phyloP scores from a whole-genome alignment of 2,888 invertebrate species.

The Trisateles emortualis region DNA sequence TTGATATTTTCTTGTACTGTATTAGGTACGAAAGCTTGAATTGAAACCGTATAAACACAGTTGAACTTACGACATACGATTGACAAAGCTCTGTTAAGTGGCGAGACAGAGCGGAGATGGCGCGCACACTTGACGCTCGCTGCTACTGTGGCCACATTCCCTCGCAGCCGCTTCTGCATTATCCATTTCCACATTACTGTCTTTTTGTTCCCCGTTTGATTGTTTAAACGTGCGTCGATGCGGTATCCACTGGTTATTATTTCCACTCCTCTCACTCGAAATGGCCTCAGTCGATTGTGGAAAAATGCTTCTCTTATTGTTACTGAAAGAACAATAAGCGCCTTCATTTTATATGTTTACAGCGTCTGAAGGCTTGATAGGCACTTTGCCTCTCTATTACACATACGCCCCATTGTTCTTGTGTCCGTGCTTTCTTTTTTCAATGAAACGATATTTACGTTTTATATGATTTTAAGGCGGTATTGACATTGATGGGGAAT shows the following conservation, averaged over 20 bases:
- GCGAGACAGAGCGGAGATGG: background rate
- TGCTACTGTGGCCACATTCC: slow-evolving; percentile 43
- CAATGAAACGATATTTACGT: slow-evolving; percentile 55
- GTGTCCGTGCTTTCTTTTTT: slow-evolving; percentile 55
- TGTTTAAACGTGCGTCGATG: slow-evolving; percentile 86
- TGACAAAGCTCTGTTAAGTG: too few relatives aligned
- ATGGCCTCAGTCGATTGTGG: slow-evolving; percentile 84
- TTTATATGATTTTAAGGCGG: slow-evolving; percentile 21
- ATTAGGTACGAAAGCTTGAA: too few relatives aligned
- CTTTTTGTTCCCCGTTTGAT: slow-evolving; percentile 85
- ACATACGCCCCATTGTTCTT: slow-evolving; percentile 65
- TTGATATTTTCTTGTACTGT: too few relatives aligned
- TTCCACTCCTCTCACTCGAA: slow-evolving; percentile 81
- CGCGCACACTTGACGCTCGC: slow-evolving; percentile 1
- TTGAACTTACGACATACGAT: too few relatives aligned
- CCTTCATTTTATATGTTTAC: slow-evolving; percentile 85
- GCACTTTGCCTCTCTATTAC: slow-evolving; percentile 78
- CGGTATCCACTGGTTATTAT: slow-evolving; percentile 82
- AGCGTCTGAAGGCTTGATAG: slow-evolving; percentile 80
- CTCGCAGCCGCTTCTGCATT: slow-evolving; percentile 63
- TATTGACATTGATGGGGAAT: slow-evolving; percentile 3
- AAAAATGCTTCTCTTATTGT: slow-evolving; percentile 85
- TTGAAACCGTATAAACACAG: too few relatives aligned
- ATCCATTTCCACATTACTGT: slow-evolving; percentile 85
- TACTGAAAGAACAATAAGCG: slow-evolving; percentile 82